A percentile compares a stretch with the other conserved stretches of the same genome.
phyloP scores from a whole-genome alignment of 2,888 invertebrate species.

The Zhengitettix transpicula region DNA sequence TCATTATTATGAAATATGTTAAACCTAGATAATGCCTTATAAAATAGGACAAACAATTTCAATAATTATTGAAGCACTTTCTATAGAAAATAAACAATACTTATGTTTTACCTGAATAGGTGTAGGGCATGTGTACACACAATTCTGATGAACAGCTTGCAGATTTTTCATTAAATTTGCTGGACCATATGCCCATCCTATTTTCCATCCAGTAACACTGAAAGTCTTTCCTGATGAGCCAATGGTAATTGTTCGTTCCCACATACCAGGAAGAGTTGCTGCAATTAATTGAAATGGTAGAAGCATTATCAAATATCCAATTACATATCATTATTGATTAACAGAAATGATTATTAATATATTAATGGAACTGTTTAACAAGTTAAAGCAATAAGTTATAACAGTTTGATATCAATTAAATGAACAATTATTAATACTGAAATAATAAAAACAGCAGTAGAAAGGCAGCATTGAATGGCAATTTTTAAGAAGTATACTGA shows the following conservation, averaged over 20 bases:
- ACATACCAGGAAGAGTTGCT: conserved; percentile 91
- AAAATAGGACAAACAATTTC: too few relatives aligned
- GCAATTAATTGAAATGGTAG: conserved; percentile 11
- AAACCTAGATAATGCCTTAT: too few relatives aligned
- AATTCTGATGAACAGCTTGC: conserved; percentile 85
- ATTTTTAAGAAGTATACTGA: too few relatives aligned
- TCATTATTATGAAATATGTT: too few relatives aligned
- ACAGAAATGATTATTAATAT: neutral
- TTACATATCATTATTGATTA: neutral
- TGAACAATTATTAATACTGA: too few relatives aligned
- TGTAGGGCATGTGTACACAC: conserved; percentile 79
- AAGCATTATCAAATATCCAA: neutral
- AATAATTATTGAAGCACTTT: too few relatives aligned
- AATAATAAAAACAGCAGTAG: too few relatives aligned
- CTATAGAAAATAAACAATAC: neutral
- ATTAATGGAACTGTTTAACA: neutral
- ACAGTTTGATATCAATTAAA: too few relatives aligned
- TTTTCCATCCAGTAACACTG: conserved; percentile 94
- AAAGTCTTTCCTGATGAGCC: conserved; percentile 98
- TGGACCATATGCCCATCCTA: conserved; percentile 93
- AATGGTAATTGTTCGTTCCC: conserved; percentile 91
- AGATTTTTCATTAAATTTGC: conserved; percentile 59
- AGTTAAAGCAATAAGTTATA: too few relatives aligned
- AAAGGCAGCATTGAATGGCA: too few relatives aligned
- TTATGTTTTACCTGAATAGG: conserved; percentile 50